Conservation (phyloP, 2,888 invertebrate species). For the Dusona sp. region DNA sequence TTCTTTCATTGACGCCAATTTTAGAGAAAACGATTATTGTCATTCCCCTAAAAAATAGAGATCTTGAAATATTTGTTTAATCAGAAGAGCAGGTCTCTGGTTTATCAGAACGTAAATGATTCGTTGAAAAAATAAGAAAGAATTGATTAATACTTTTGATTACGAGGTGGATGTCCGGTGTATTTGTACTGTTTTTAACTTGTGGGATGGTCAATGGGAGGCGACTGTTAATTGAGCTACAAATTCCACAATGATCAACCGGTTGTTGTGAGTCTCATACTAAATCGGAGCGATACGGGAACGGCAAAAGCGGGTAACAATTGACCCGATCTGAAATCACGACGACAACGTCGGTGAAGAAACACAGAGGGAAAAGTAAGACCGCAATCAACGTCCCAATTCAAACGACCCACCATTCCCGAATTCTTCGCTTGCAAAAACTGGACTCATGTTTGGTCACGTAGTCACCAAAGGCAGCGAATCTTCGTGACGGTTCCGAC, state of each 20-base stretch:
- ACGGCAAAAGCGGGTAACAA: conserved; percentile 77
- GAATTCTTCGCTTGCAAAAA: conserved; percentile 82
- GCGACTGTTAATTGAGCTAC: conserved; percentile 83
- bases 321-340: conserved; percentile 73
- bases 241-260: conserved; percentile 84
- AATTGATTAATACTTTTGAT: neutral
- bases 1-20: neutral
- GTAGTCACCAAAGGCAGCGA: conserved; percentile 70
- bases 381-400: conserved; percentile 80
- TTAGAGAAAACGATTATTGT: neutral
- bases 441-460: conserved; percentile 81
- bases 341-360: conserved; percentile 47
- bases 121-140: neutral
- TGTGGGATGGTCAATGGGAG: conserved; percentile 27
- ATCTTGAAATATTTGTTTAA: neutral
- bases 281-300: conserved; percentile 77
- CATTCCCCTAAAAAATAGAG: neutral
- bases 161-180: neutral
- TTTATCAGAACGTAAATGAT: neutral
- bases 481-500: conserved; percentile 55
- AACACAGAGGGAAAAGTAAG: conserved; percentile 55
- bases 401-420: conserved; percentile 83
- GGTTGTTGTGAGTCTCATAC: conserved; percentile 81
- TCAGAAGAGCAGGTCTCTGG: neutral
- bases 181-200: neutral